Conservation (phyloP, 2,113 vertebrate species). For the Grammomys surdaster region DNA sequence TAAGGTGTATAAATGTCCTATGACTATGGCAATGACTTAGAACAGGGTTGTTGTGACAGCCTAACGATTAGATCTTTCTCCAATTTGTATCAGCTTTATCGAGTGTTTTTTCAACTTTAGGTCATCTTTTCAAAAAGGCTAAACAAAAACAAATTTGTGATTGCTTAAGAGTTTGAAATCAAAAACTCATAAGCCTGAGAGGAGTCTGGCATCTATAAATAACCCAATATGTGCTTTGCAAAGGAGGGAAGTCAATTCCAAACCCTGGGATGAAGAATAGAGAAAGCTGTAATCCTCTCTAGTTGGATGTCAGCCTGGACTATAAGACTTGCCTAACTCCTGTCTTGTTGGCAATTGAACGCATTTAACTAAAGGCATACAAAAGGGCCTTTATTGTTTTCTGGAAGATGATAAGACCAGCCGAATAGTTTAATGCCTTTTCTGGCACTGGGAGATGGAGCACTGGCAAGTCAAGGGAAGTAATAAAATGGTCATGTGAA, state of each 20-base stretch:
- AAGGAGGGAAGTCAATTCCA: background rate
- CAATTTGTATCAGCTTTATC: background rate
- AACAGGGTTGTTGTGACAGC: background rate
- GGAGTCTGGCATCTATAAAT: constrained; percentile 48
- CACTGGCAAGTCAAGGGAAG: constrained; percentile 57
- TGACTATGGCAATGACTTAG: background rate
- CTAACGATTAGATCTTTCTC: background rate
- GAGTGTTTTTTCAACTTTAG: constrained; percentile 5
- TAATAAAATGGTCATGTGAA: constrained; percentile 73
- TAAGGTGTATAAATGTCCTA: background rate
- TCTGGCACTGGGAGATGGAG: constrained; percentile 66
- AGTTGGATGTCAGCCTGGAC: constrained; percentile 9
- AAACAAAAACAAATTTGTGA: constrained; percentile 55
- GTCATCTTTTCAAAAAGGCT: constrained; percentile 9
- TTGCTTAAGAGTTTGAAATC: constrained; percentile 31
- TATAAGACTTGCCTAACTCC: constrained; percentile 55
- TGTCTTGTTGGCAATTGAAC: constrained; percentile 51
- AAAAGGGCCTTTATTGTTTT: constrained; percentile 76
- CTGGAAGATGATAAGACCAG: constrained; percentile 76
- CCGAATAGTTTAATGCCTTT: constrained; percentile 71
- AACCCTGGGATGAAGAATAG: background rate
- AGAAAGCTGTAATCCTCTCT: constrained; percentile 43
- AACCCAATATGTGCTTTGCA: background rate
- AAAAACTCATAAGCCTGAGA: constrained; percentile 25
- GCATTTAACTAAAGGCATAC: constrained; percentile 64